Conservation (phyloP, 2,888 invertebrate species). For the Tridacna crocea region DNA sequence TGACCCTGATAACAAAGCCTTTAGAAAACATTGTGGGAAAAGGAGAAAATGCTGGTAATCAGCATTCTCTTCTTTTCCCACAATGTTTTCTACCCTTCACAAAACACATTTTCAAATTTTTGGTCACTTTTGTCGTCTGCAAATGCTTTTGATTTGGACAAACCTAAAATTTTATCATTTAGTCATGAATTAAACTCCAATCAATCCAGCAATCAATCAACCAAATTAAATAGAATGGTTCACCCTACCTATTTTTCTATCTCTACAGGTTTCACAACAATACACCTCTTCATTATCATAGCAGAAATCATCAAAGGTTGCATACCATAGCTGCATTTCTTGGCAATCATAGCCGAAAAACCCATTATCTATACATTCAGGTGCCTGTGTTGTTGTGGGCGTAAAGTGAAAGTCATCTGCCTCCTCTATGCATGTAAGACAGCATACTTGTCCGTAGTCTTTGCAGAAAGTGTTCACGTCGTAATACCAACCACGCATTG, state of each 20-base stretch:
- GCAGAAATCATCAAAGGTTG: neutral
- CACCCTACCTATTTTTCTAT: neutral
- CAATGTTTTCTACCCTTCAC: neutral
- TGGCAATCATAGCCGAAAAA: neutral
- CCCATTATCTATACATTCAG: neutral
- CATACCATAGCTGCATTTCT: neutral
- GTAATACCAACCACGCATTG: neutral
- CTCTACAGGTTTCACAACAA: neutral
- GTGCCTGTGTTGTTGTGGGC: neutral
- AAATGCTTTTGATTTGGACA: no score
- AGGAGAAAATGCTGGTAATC: neutral
- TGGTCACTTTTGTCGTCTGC: no score
- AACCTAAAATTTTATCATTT: no score
- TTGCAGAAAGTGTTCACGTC: neutral
- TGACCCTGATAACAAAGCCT: no score
- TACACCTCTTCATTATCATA: neutral
- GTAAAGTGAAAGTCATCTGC: neutral
- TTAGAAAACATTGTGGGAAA: neutral
- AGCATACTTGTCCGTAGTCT: neutral
- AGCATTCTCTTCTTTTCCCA: neutral
- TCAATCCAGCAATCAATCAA: no score
- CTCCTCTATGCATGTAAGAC: neutral
- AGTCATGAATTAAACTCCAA: no score
- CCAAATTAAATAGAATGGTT: no score
- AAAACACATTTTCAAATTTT: no score